These are phyloP conservation scores for Melanotaenia parkinsoni DNA, from an alignment of 2,797 vertebrate species.

Conservation along the genomic window DNA sequence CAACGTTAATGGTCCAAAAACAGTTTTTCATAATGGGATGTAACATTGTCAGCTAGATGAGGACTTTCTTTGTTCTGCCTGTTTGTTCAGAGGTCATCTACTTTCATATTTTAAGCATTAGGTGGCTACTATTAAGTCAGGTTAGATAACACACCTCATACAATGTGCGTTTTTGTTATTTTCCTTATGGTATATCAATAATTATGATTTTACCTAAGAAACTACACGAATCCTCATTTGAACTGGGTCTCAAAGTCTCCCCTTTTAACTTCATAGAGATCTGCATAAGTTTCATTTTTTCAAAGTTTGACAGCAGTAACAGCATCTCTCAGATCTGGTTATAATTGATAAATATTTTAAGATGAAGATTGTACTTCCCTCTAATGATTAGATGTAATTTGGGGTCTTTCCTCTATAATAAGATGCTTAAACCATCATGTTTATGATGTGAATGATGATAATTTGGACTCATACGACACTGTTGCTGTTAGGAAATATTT, in stretches of 20 bases:
- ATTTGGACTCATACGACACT: not conserved
- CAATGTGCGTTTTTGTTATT: not conserved
- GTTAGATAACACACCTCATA: not conserved
- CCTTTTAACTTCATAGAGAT: not conserved
- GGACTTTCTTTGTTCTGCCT: too few relatives aligned
- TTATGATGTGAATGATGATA: not conserved
- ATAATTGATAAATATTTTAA: constrained; percentile 2
- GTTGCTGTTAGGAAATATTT: not conserved
- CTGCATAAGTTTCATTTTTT: too few relatives aligned
- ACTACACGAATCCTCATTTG: not conserved
- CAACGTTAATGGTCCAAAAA: too few relatives aligned
- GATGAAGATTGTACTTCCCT: not conserved
- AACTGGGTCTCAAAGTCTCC: too few relatives aligned
- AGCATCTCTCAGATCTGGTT: constrained; percentile 10
- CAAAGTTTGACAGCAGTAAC: not conserved
- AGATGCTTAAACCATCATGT: not conserved
- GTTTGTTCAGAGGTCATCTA: too few relatives aligned
- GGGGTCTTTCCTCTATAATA: not conserved
- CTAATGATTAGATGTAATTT: not conserved
- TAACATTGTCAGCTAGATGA: too few relatives aligned
- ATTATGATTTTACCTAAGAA: too few relatives aligned
- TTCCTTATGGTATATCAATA: too few relatives aligned
- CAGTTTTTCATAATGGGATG: too few relatives aligned
- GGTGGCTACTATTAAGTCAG: not conserved
- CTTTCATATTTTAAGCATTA: not conserved